phyloP scores from a whole-genome alignment of 2,888 invertebrate genomes.

The Hololepta plana region DNA sequence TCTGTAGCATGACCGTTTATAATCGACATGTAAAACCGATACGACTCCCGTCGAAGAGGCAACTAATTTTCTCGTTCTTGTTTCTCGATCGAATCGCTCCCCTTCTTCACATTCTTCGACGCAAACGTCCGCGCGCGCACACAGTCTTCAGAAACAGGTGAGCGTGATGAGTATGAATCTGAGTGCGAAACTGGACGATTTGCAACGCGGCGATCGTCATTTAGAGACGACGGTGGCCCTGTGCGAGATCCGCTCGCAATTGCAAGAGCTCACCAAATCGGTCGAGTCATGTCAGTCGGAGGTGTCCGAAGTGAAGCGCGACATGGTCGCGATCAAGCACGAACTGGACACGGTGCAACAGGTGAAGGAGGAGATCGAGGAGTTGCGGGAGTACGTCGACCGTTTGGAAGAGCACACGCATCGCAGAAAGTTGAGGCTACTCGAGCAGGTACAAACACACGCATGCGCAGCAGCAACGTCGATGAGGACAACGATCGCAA shows the following conservation, averaged over 20 bases:
- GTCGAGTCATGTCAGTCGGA: conserved; percentile 91
- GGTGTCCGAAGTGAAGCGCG: conserved; percentile 83
- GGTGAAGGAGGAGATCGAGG: conserved; percentile 88
- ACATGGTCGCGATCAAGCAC: conserved; percentile 89
- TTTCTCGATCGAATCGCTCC: no score
- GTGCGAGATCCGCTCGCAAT: conserved; percentile 82
- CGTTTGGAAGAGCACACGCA: conserved; percentile 82
- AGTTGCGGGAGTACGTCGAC: conserved; percentile 81
- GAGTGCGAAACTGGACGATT: conserved; percentile 84
- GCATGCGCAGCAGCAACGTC: no score
- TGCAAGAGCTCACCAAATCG: conserved; percentile 84
- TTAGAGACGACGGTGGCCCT: conserved; percentile 86
- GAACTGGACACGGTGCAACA: conserved; percentile 88
- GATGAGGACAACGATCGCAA: no score
- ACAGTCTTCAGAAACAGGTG: conserved; percentile 93
- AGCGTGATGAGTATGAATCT: conserved; percentile 96
- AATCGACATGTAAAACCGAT: no score
- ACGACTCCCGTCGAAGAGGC: no score
- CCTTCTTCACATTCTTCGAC: no score
- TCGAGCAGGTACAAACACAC: conserved; percentile 96
- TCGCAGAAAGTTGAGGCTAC: conserved; percentile 71
- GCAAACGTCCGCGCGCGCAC: conserved; percentile 11
- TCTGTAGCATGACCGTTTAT: no score
- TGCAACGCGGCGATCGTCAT: conserved; percentile 75
- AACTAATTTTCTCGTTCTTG: no score